A percentile compares a stretch with the other conserved stretches of the same genome.
Conservation (phyloP, 2,113 vertebrate species). For the Prunella fulvescens region DNA sequence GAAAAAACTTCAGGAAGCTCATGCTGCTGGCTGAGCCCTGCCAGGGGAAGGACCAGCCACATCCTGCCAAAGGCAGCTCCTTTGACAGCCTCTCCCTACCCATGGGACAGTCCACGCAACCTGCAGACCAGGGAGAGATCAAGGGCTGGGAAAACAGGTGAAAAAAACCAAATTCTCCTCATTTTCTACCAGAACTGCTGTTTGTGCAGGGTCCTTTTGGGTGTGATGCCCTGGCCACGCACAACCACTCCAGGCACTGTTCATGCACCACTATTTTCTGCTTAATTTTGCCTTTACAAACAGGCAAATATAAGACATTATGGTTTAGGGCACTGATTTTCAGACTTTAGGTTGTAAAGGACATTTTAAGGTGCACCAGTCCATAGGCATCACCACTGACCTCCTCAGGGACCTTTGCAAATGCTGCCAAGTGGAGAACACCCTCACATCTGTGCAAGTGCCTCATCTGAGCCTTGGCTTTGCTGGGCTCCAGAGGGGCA, state of each 20-base stretch:
- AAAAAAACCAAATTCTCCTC: background rate
- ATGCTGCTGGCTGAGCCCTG: background rate
- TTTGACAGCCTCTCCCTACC: background rate
- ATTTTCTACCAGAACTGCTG: background rate
- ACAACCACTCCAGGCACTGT: background rate
- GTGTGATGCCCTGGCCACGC: accelerated
- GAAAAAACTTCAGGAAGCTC: background rate
- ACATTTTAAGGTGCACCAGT: background rate
- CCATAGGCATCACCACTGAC: accelerated
- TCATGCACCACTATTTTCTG: accelerated
- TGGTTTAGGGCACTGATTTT: background rate
- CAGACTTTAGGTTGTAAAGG: background rate
- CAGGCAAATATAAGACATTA: accelerated
- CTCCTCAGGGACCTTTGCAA: background rate
- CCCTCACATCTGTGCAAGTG: accelerated
- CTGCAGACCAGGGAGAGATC: accelerated
- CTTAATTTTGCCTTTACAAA: background rate
- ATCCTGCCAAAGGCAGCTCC: background rate
- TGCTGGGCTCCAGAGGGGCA: background rate
- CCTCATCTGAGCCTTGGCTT: background rate
- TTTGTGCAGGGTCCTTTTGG: background rate
- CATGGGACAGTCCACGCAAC: accelerated
- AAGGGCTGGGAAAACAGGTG: accelerated
- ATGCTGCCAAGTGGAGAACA: background rate
- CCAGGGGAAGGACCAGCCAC: background rate